phyloP scores from a whole-genome alignment of 2,113 vertebrate species.

The Opisthocomus hoazin region DNA sequence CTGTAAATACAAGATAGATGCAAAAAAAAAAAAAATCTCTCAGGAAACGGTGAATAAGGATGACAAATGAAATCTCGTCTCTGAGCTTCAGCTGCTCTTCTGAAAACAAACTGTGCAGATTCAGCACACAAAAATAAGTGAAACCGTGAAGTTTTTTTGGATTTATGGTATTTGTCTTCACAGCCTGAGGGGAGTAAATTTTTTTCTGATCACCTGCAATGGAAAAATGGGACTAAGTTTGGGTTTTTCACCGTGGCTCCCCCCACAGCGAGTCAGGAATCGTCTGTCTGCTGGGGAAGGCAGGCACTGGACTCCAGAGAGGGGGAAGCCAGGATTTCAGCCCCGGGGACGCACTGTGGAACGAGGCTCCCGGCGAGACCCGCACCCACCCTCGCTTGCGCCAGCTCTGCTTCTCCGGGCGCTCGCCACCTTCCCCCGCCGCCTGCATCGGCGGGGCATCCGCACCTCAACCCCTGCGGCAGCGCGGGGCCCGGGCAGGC shows the following conservation, averaged over 20 bases:
- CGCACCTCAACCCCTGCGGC: background rate
- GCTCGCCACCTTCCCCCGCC: background rate
- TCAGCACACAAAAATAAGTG: background rate
- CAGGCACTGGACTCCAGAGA: background rate
- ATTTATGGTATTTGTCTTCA: background rate
- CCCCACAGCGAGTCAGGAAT: background rate
- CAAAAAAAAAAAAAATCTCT: no score
- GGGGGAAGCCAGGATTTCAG: background rate
- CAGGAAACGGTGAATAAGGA: no score
- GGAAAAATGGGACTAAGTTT: background rate
- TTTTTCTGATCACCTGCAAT: constrained; percentile 52
- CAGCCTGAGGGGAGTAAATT: background rate
- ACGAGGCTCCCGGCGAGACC: background rate
- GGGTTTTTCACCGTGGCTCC: background rate
- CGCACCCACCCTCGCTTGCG: background rate
- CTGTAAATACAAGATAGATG: background rate
- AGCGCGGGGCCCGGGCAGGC: background rate
- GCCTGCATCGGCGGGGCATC: background rate
- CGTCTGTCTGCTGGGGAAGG: background rate
- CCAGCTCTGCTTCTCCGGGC: no score
- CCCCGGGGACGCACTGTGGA: background rate
- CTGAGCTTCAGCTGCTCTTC: background rate
- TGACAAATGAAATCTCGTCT: no score
- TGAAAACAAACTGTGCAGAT: background rate
- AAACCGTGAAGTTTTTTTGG: background rate